Base-by-base conservation (phyloP, 2,113 vertebrate genomes). In the Pangasianodon gigas region DNA sequence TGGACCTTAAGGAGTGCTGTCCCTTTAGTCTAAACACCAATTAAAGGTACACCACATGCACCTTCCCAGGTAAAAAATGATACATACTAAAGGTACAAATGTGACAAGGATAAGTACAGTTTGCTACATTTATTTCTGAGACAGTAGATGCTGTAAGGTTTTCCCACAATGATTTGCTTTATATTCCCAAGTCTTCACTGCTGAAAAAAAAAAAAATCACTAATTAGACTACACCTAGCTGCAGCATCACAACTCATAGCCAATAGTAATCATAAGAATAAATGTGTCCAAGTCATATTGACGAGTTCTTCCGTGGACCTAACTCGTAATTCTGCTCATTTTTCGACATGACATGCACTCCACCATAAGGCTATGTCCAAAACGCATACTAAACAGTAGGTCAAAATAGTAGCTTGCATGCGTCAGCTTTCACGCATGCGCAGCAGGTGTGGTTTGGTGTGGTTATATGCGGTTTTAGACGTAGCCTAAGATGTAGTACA, bases 51-150 rank as follows among this genome's bases (percentile, higher is more conserved):
- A 48, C 4, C 46, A 11, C 0, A 37, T 82, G 16, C 29, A 54
- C 75, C 24, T 79, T 81, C 26, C 29, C 51, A n/a, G 7, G 29
- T 81, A 52, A n/a, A 81, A 52, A n/a, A n/a, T n/a, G 26, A 56
- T 32, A 56, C 48, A 56, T 32, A 32, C 14, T 54, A 54, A 54
- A 54, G n/a, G 3, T 83, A 83, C 79, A 54, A 54, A 54, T 83
- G 52, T 37, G 81, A 58, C 81, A 84, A 82, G 16, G 26, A 54
- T 37, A 82, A 24, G 29, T 56, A 56, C 16, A 56, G 7, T 37
- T 83, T 56, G n/a, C 18, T 32, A 4, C n/a, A 83, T 83, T 56
- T 83, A 83, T 56, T 83, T 83, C 80, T 83, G 29, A 83, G n/a
- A 83, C 16, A 26, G 54, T 60, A 10, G 37, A 7, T 62, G 2